A percentile compares a stretch with the other conserved stretches of the same genome.
phyloP scores from a whole-genome alignment of 2,113 vertebrate genomes.

The Oenanthe melanoleuca region DNA sequence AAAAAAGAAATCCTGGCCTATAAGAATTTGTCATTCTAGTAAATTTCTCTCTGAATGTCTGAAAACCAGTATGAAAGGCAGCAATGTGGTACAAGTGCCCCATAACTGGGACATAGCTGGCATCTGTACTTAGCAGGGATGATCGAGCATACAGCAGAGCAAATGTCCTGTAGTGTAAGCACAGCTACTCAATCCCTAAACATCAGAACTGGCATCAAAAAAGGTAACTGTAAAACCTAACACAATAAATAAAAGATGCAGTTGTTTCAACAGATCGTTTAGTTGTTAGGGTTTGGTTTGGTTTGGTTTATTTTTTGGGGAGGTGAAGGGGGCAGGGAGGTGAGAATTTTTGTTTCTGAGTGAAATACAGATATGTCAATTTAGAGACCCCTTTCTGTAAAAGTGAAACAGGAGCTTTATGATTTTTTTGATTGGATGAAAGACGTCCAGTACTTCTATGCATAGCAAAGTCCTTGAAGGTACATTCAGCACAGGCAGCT shows the following conservation, averaged over 20 bases:
- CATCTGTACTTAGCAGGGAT: neutral
- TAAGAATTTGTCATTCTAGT: neutral
- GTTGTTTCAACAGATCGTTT: neutral
- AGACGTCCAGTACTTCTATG: neutral
- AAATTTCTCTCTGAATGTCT: neutral
- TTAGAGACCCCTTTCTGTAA: neutral
- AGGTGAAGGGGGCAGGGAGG: fast-evolving
- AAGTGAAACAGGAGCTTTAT: neutral
- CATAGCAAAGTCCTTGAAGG: neutral
- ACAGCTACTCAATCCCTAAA: neutral
- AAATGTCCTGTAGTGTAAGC: neutral
- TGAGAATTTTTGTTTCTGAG: neutral
- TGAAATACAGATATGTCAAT: neutral
- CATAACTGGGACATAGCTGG: neutral
- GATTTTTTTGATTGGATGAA: neutral
- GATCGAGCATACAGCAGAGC: neutral
- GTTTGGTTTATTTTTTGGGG: neutral
- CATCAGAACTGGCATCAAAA: neutral
- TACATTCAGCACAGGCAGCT: neutral
- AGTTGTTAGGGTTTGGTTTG: neutral
- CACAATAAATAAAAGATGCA: neutral
- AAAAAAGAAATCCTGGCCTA: neutral
- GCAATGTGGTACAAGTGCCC: neutral
- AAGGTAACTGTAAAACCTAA: neutral
- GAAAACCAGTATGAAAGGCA: neutral